Conservation (phyloP, 2,888 invertebrate genomes). For the Calameuta idolon region DNA sequence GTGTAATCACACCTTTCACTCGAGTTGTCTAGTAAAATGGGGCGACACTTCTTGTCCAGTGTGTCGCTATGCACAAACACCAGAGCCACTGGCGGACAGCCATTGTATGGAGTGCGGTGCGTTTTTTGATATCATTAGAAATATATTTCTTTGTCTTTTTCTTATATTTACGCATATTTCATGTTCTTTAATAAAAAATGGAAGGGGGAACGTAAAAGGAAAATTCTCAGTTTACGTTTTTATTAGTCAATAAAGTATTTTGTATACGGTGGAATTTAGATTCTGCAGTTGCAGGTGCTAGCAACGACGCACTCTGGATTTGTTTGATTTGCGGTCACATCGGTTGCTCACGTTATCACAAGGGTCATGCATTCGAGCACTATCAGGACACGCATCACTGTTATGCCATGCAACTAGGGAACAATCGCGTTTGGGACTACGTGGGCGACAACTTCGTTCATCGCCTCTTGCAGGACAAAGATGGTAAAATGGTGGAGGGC, state of each 20-base stretch:
- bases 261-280: neutral
- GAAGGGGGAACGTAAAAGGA: neutral
- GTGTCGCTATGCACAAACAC: constrained; percentile 90
- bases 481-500: constrained; percentile 93
- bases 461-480: constrained; percentile 96
- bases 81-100: constrained; percentile 80
- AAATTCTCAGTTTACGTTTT: neutral
- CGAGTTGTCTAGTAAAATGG: constrained; percentile 96
- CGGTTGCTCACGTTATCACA: constrained; percentile 93
- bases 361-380: constrained; percentile 96
- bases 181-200: too few relatives aligned
- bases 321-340: constrained; percentile 98
- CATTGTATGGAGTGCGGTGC: constrained; percentile 78
- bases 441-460: constrained; percentile 98
- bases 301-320: constrained; percentile 93
- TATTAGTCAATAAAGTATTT: too few relatives aligned
- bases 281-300: constrained; percentile 60
- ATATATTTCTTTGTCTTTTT: neutral
- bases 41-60: constrained; percentile 98
- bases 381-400: constrained; percentile 96
- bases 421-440: constrained; percentile 99
- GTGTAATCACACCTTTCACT: constrained; percentile 98
- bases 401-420: constrained; percentile 95
- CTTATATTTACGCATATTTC: too few relatives aligned
- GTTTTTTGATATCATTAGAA: constrained; percentile 22